Percentiles rank a stretch among this genome's conserved stretches.
phyloP scores from a whole-genome alignment of 2,888 invertebrate genomes.

The Pterostichus niger region DNA sequence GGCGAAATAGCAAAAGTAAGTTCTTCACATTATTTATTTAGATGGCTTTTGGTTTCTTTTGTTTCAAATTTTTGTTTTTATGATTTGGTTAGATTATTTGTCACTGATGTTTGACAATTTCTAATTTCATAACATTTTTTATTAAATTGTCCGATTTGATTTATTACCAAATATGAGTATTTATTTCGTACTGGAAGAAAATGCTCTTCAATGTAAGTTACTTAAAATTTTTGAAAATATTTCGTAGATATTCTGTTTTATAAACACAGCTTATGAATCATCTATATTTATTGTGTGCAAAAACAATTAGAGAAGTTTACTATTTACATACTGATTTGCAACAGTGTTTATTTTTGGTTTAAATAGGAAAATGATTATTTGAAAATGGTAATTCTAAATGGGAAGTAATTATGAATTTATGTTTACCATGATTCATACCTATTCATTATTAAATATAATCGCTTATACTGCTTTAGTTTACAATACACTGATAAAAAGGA shows the following conservation, averaged over 20 bases:
- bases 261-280: slow-evolving; percentile 38
- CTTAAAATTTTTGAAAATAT: slow-evolving; percentile 17
- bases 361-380: background rate
- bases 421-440: background rate
- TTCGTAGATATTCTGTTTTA: slow-evolving; percentile 4
- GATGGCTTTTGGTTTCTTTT: slow-evolving; percentile 25
- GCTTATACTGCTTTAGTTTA: background rate
- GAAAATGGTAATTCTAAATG: slow-evolving; percentile 1
- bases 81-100: slow-evolving; percentile 42
- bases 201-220: slow-evolving; percentile 43
- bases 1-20: slow-evolving; percentile 78
- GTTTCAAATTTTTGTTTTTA: slow-evolving; percentile 1
- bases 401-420: background rate
- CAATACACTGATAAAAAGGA: slow-evolving; percentile 1
- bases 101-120: slow-evolving; percentile 26
- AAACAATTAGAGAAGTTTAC: slow-evolving; percentile 1
- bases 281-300: background rate
- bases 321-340: slow-evolving; percentile 38
- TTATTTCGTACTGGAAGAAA: slow-evolving; percentile 45
- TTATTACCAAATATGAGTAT: slow-evolving; percentile 34
- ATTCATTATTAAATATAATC: slow-evolving; percentile 6
- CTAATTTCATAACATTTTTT: slow-evolving; percentile 17
- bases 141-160: slow-evolving; percentile 28
- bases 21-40: slow-evolving; percentile 9
- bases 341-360: slow-evolving; percentile 20